These are phyloP conservation scores for Rhinolophus ferrumequinum DNA, from an alignment of 2,113 vertebrate species.

Conservation along the genomic window DNA sequence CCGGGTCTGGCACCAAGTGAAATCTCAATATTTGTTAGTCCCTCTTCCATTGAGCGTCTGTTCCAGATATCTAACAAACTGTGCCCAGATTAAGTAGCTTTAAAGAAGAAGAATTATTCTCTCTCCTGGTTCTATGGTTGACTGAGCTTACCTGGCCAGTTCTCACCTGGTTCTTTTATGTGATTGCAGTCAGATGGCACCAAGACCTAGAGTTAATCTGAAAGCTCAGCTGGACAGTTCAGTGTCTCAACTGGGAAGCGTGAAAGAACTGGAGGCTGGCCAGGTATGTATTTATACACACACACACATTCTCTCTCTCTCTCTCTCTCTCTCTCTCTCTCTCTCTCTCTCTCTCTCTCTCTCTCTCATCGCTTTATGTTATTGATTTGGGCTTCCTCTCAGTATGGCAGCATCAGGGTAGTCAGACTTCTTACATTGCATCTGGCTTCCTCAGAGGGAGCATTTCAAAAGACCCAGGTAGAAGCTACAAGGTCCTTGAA, in stretches of 20 bases:
- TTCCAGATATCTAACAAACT: not conserved
- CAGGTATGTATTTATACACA: not conserved
- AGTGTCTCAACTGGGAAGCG: not conserved
- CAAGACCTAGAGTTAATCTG: not conserved
- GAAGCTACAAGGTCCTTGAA: not conserved
- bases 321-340: not conserved
- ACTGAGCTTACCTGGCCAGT: not conserved
- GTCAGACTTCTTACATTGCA: not conserved
- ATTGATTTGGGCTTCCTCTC: not conserved
- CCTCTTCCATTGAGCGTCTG: not conserved
- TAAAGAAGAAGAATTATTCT: not conserved
- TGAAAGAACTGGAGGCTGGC: not conserved
- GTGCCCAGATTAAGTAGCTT: not conserved
- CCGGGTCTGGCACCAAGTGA: not conserved
- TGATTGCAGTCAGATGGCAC: not conserved
- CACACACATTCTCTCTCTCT: not conserved
- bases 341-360: not conserved
- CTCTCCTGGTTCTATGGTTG: not conserved
- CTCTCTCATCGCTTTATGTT: not conserved
- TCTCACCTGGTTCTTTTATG: not conserved
- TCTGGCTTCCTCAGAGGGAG: not conserved
- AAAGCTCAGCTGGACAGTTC: not conserved
- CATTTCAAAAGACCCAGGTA: not conserved
- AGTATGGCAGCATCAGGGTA: not conserved
- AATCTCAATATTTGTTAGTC: not conserved